Conservation (phyloP, 2,888 invertebrate species). For the Linnaemya tessellans region DNA sequence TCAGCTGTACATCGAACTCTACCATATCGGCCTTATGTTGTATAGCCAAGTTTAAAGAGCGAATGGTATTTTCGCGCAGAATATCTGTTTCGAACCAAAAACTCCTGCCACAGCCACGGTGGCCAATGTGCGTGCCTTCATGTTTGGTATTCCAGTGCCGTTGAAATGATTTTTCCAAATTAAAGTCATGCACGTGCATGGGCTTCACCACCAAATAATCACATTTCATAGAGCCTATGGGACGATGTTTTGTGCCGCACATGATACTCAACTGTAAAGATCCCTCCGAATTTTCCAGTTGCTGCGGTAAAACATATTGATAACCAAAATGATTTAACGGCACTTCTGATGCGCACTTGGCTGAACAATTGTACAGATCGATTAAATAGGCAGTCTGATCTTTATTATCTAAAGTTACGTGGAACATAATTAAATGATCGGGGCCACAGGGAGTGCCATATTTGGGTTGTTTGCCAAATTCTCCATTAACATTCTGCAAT, state of each 20-base stretch:
- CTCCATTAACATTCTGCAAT: slow-evolving; percentile 61
- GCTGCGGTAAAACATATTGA: slow-evolving; percentile 92
- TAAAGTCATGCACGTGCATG: slow-evolving; percentile 84
- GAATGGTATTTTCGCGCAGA: slow-evolving; percentile 92
- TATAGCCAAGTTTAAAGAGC: slow-evolving; percentile 94
- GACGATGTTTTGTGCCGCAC: slow-evolving; percentile 88
- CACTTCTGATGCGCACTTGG: slow-evolving; percentile 32
- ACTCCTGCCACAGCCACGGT: slow-evolving; percentile 95
- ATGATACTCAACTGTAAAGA: slow-evolving; percentile 90
- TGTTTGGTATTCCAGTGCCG: slow-evolving; percentile 92
- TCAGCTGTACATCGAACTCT: slow-evolving; percentile 98
- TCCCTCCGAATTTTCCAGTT: slow-evolving; percentile 89
- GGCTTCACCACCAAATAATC: slow-evolving; percentile 84
- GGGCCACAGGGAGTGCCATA: slow-evolving; percentile 89
- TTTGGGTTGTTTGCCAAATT: slow-evolving; percentile 79
- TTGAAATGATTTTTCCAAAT: slow-evolving; percentile 89
- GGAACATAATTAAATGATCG: slow-evolving; percentile 90
- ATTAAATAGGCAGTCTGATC: slow-evolving; percentile 90
- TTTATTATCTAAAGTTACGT: slow-evolving; percentile 88
- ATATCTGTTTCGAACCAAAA: slow-evolving; percentile 87
- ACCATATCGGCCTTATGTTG: slow-evolving; percentile 96
- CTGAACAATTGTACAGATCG: slow-evolving; percentile 86
- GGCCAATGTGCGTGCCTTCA: slow-evolving; percentile 94
- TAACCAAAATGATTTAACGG: slow-evolving; percentile 87
- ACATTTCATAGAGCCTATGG: slow-evolving; percentile 88